Evolutionary conservation across 2,113 vertebrate species (phyloP).

Genomic region (Bothrops jararaca): DNA sequence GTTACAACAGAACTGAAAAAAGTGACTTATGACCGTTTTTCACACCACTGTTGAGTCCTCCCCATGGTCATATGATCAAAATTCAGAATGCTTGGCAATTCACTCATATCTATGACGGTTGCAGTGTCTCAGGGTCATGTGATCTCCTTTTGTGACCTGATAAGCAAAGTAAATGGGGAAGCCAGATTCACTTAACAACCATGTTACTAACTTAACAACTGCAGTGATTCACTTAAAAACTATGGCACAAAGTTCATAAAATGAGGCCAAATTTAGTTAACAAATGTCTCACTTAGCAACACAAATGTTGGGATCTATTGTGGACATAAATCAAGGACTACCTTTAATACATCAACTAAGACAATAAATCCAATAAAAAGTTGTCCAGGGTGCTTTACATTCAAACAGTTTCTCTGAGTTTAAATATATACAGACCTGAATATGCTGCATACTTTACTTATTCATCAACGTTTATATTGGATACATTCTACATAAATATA

Average conservation of each 20-base stretch:
- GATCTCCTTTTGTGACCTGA: background rate
- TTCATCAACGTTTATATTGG: background rate
- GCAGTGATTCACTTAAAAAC: background rate
- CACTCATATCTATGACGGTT: background rate
- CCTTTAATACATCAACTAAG: background rate
- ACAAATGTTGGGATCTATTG: background rate
- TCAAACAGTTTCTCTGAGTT: background rate
- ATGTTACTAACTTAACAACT: background rate
- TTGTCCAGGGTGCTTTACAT: background rate
- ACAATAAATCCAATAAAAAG: background rate
- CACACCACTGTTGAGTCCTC: background rate
- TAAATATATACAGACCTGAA: background rate
- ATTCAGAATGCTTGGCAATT: background rate
- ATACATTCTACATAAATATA: background rate
- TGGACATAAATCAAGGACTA: background rate
- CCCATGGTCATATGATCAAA: background rate
- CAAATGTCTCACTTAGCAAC: background rate
- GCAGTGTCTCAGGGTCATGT: background rate
- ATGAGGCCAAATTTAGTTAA: background rate
- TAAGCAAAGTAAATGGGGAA: background rate
- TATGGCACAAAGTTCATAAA: background rate
- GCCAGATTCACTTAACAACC: background rate
- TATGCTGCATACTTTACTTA: background rate
- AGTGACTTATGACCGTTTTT: background rate
- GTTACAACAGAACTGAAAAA: background rate